Evolutionary conservation across 2,797 vertebrate species (phyloP).

Genomic region (Liasis olivaceus): DNA sequence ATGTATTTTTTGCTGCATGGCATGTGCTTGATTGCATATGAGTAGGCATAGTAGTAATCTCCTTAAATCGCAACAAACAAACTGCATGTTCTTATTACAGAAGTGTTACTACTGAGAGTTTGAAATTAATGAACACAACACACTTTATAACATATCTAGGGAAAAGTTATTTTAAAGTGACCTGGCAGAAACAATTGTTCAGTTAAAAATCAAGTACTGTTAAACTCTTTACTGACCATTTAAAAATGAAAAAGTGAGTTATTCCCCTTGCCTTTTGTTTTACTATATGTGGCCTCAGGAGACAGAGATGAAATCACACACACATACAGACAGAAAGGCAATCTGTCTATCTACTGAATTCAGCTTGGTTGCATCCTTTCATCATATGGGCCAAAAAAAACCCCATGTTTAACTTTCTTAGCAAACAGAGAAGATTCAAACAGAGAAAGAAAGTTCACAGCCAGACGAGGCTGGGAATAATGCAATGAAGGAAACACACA

Average conservation of each 20-base stretch:
- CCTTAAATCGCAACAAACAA: not conserved
- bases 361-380: not conserved
- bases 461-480: conserved; percentile 8
- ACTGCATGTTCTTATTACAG: not conserved
- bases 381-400: not conserved
- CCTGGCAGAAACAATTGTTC: not conserved
- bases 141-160: not conserved
- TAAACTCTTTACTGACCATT: not conserved
- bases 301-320: not conserved
- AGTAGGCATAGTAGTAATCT: not conserved
- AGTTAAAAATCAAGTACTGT: not conserved
- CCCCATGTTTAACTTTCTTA: not conserved
- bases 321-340: not conserved
- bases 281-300: not conserved
- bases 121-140: not conserved
- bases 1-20: not conserved
- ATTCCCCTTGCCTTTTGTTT: not conserved
- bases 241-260: not conserved
- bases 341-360: not conserved
- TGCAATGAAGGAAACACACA: conserved; percentile 14
- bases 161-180: not conserved
- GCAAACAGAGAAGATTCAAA: not conserved
- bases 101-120: not conserved
- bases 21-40: not conserved
- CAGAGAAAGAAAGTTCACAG: conserved; percentile 15